Evolutionary conservation across 2,888 invertebrate genomes (phyloP).

Genomic region (Sarcophaga variegata): DNA sequence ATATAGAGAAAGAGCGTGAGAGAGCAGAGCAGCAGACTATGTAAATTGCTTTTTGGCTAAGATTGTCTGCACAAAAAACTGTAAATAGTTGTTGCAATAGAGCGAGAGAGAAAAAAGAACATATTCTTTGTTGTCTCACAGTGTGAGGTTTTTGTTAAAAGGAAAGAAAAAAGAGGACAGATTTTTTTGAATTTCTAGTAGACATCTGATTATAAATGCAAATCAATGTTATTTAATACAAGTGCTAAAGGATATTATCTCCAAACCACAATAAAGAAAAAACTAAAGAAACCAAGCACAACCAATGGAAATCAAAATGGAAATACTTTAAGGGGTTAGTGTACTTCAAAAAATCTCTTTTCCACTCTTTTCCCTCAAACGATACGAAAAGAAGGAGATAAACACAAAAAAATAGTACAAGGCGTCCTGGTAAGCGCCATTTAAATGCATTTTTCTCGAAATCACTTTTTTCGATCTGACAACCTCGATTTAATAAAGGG

Average conservation of each 20-base stretch:
- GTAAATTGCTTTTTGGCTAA: slow-evolving; percentile 29
- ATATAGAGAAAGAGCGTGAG: not conserved
- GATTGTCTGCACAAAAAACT: not conserved
- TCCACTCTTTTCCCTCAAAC: too few relatives aligned
- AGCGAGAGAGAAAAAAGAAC: not conserved
- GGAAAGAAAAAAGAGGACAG: not conserved
- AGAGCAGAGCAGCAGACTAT: slow-evolving; percentile 20
- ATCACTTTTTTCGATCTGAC: too few relatives aligned
- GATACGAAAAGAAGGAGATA: too few relatives aligned
- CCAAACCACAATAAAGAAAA: not conserved
- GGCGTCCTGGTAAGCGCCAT: too few relatives aligned
- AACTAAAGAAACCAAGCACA: not conserved
- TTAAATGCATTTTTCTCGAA: too few relatives aligned
- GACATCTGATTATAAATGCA: slow-evolving; percentile 61
- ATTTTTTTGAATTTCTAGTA: slow-evolving; percentile 25
- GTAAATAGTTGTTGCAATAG: slow-evolving; percentile 1
- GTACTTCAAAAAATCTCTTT: too few relatives aligned
- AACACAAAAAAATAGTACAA: too few relatives aligned
- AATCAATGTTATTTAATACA: slow-evolving; percentile 33
- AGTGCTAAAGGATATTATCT: not conserved
- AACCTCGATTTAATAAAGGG: too few relatives aligned
- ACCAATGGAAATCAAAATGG: too few relatives aligned
- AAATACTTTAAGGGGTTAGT: too few relatives aligned
- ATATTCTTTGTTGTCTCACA: not conserved
- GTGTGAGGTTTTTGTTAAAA: slow-evolving; percentile 36